Evolutionary conservation across 1,140 invertebrate species (phyloP).

Genomic region (Trachymyrmex septentrionalis): DNA sequence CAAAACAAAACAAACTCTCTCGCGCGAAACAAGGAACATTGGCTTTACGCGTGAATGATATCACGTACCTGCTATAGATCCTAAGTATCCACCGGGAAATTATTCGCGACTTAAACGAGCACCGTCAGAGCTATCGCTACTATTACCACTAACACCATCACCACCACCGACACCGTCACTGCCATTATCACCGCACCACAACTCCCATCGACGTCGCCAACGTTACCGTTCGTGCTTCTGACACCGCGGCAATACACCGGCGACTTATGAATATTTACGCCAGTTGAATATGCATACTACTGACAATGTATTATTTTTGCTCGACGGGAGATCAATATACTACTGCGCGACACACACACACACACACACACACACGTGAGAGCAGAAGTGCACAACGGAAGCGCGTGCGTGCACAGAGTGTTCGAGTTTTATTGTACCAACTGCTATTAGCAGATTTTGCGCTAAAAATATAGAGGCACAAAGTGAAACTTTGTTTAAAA

Average conservation of each 20-base stretch:
- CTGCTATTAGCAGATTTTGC: background rate
- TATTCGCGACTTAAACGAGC: slow-evolving; percentile 69
- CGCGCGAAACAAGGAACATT: slow-evolving; percentile 7
- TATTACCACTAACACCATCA: slow-evolving; percentile 52
- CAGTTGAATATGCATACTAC: slow-evolving; percentile 83
- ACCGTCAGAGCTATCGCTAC: slow-evolving; percentile 57
- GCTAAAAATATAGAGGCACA: background rate
- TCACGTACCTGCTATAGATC: slow-evolving; percentile 17
- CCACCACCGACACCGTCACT: slow-evolving; percentile 44
- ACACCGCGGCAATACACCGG: slow-evolving; percentile 78
- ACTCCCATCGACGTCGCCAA: slow-evolving; percentile 31
- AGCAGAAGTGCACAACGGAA: slow-evolving; percentile 9
- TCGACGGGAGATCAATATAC: slow-evolving; percentile 82
- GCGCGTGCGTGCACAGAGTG: background rate
- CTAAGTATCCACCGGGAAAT: slow-evolving; percentile 57
- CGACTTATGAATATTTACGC: slow-evolving; percentile 85
- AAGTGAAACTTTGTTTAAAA: background rate
- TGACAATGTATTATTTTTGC: slow-evolving; percentile 85
- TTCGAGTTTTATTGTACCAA: background rate
- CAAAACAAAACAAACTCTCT: background rate
- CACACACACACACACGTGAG: background rate
- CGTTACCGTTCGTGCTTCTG: slow-evolving; percentile 60
- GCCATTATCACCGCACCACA: slow-evolving; percentile 51
- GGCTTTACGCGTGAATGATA: slow-evolving; percentile 48
- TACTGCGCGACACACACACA: slow-evolving; percentile 60